Conservation (phyloP, 2,113 vertebrate genomes). For the Catharus bicknelli region DNA sequence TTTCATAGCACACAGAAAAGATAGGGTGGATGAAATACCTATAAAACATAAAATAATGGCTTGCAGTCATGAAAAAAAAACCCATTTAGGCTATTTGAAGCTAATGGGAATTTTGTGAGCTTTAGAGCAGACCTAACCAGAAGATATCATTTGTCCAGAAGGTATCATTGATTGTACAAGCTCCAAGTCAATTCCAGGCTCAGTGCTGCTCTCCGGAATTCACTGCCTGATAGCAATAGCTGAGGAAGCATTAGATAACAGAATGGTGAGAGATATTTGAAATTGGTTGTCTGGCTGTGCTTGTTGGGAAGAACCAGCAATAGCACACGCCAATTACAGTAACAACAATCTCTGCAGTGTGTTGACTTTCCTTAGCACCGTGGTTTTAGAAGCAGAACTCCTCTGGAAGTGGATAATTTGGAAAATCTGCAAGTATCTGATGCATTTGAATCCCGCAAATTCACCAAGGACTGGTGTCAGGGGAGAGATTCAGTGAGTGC, state of each 20-base stretch:
- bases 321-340: not conserved
- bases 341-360: rapidly evolving
- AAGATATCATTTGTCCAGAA: not conserved
- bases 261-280: conserved; percentile 35
- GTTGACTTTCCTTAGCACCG: not conserved
- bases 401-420: not conserved
- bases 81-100: not conserved
- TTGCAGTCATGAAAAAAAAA: not conserved
- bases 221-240: not conserved
- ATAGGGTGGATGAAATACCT: not conserved
- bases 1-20: not conserved
- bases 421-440: not conserved
- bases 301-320: not conserved
- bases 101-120: not conserved
- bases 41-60: not conserved
- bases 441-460: not conserved
- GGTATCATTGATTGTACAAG: not conserved
- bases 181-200: not conserved
- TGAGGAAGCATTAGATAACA: conserved; percentile 18
- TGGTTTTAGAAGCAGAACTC: not conserved
- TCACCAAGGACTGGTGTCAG: not conserved
- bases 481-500: not conserved
- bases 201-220: not conserved
- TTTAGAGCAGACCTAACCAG: not conserved
- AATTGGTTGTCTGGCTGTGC: not conserved